Percentiles rank a stretch among this genome's conserved stretches.
phyloP scores from a whole-genome alignment of 1,140 invertebrate genomes.

The Araneus ventricosus region DNA sequence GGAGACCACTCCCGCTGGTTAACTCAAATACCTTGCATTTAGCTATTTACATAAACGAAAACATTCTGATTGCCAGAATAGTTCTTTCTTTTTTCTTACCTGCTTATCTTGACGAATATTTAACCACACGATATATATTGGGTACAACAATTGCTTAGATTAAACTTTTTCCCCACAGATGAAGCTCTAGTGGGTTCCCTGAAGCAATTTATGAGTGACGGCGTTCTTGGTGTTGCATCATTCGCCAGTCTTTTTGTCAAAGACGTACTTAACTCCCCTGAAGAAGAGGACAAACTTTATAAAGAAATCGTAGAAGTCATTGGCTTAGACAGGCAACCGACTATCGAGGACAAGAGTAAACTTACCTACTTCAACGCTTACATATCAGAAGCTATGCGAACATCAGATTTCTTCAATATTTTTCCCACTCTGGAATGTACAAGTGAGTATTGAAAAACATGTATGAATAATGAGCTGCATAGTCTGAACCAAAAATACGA shows the following conservation, averaged over 20 bases:
- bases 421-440: slow-evolving; percentile 39
- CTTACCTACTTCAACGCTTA: slow-evolving; percentile 32
- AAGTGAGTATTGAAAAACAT: slow-evolving; percentile 24
- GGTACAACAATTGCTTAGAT: no score
- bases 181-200: background rate
- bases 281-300: slow-evolving; percentile 48
- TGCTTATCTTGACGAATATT: no score
- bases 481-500: no score
- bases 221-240: background rate
- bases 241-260: background rate
- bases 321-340: slow-evolving; percentile 2
- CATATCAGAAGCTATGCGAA: background rate
- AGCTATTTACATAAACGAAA: no score
- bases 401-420: background rate
- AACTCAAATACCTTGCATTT: no score
- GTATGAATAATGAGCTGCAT: no score
- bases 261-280: background rate
- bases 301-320: slow-evolving; percentile 45
- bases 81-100: no score
- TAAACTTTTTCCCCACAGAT: background rate
- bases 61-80: no score
- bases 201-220: background rate
- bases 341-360: slow-evolving; percentile 36
- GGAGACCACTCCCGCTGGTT: no score
- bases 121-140: no score